A percentile compares a stretch with the other conserved stretches of the same genome.
Evolutionary conservation across 2,888 invertebrate genomes (phyloP).

Genomic region (Pecten maximus): DNA sequence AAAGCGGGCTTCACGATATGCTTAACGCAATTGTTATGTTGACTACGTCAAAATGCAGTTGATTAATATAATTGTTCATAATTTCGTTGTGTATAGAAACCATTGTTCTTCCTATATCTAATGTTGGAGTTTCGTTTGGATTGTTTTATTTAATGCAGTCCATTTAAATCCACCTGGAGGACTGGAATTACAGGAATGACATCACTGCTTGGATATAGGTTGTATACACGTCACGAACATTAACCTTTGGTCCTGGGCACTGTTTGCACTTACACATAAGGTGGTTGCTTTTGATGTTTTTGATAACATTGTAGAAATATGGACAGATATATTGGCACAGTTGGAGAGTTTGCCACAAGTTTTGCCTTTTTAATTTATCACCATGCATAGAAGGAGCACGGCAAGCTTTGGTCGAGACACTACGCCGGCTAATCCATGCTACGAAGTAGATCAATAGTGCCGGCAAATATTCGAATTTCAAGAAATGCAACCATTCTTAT

Average conservation of each 20-base stretch:
- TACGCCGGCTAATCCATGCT: neutral
- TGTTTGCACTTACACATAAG: neutral
- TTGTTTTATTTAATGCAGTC: conserved; percentile 32
- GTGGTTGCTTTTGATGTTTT: neutral
- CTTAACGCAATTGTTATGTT: neutral
- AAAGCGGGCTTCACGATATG: neutral
- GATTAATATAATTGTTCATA: too few species aligned
- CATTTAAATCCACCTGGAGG: conserved; percentile 10
- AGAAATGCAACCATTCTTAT: neutral
- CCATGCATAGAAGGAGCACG: neutral
- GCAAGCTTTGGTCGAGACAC: neutral
- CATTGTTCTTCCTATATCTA: neutral
- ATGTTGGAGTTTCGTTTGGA: conserved; percentile 5
- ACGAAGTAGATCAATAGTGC: neutral
- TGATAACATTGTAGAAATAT: neutral
- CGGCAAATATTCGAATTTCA: neutral
- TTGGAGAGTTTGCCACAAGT: neutral
- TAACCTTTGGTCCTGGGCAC: conserved; percentile 11
- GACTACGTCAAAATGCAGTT: too few species aligned
- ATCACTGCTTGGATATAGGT: conserved; percentile 20
- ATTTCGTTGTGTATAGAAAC: too few species aligned
- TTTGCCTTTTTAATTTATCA: neutral
- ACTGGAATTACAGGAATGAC: conserved; percentile 26
- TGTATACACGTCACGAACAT: neutral
- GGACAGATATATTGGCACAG: neutral